phyloP scores from a whole-genome alignment of 2,797 vertebrate species.

The Microchirus variegatus region DNA sequence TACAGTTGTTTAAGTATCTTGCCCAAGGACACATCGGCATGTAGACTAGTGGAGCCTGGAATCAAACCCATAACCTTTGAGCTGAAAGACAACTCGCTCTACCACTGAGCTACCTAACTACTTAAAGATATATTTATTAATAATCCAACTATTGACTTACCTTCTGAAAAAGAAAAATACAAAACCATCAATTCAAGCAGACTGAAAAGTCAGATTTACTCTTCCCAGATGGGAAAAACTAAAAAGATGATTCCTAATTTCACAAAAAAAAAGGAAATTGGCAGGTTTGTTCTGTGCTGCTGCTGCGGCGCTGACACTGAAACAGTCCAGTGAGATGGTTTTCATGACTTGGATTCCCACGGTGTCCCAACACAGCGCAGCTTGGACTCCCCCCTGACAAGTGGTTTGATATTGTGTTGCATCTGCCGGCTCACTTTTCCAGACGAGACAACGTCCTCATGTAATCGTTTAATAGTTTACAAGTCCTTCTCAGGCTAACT shows the following conservation, averaged over 20 bases:
- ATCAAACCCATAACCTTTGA: too few species aligned
- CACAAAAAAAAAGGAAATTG: slow-evolving; percentile 56
- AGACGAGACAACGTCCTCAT: slow-evolving; percentile 26
- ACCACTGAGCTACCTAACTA: too few species aligned
- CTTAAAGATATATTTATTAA: too few species aligned
- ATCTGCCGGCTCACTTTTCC: slow-evolving; percentile 38
- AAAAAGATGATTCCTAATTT: slow-evolving; percentile 12
- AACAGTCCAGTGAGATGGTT: slow-evolving; percentile 48
- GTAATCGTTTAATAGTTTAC: slow-evolving; percentile 57
- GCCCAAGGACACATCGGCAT: too few species aligned
- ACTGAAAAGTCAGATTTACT: slow-evolving; percentile 1
- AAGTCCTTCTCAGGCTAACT: slow-evolving; percentile 33
- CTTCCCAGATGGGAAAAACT: slow-evolving; percentile 2
- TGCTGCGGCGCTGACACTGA: slow-evolving; percentile 16
- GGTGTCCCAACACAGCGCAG: slow-evolving; percentile 47
- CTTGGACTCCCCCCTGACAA: slow-evolving; percentile 56
- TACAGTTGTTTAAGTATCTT: too few species aligned
- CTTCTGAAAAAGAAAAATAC: slow-evolving; percentile 31
- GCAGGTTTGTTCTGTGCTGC: slow-evolving; percentile 35
- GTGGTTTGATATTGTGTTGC: slow-evolving; percentile 54
- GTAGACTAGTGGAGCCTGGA: too few species aligned
- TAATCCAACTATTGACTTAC: slow-evolving; percentile 45
- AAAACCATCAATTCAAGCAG: slow-evolving; percentile 11
- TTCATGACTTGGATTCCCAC: slow-evolving; percentile 58
- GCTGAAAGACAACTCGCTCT: too few species aligned